These are phyloP conservation scores for Diorhabda elongata DNA, from an alignment of 1,140 invertebrate genomes.

Conservation along the genomic window DNA sequence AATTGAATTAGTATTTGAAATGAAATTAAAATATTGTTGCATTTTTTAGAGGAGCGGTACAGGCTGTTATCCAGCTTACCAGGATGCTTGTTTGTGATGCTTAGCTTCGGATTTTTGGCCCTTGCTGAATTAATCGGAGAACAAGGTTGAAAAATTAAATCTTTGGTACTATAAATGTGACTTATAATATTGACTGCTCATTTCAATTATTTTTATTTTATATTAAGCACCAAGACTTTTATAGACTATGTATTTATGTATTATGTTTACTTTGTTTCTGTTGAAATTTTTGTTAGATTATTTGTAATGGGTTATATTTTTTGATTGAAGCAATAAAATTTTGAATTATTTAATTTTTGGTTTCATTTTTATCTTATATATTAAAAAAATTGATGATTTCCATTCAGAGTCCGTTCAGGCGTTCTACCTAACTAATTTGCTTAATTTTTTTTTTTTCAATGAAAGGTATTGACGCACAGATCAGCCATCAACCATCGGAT, in stretches of 20 bases:
- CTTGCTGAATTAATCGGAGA: slow-evolving; percentile 44
- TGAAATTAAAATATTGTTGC: slow-evolving; percentile 33
- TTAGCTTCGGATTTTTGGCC: slow-evolving; percentile 61
- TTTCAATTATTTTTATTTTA: slow-evolving; percentile 7
- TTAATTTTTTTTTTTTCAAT: no score
- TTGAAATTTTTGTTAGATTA: neutral
- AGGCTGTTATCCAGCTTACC: slow-evolving; percentile 68
- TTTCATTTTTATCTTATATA: no score
- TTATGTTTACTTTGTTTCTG: neutral
- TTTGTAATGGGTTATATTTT: neutral
- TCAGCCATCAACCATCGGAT: no score
- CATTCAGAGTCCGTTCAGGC: no score
- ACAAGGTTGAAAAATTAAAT: slow-evolving; percentile 7
- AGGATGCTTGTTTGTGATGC: slow-evolving; percentile 60
- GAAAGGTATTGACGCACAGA: no score
- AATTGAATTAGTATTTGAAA: slow-evolving; percentile 12
- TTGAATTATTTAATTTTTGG: no score
- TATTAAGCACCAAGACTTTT: neutral
- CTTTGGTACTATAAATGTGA: slow-evolving; percentile 7
- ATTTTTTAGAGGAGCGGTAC: slow-evolving; percentile 67
- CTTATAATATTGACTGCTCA: slow-evolving; percentile 14
- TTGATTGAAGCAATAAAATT: neutral
- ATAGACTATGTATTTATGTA: neutral
- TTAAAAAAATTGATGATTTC: no score
- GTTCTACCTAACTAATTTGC: no score